Base-by-base conservation (phyloP, 2,113 vertebrate genomes). In the Panthera leo region DNA sequence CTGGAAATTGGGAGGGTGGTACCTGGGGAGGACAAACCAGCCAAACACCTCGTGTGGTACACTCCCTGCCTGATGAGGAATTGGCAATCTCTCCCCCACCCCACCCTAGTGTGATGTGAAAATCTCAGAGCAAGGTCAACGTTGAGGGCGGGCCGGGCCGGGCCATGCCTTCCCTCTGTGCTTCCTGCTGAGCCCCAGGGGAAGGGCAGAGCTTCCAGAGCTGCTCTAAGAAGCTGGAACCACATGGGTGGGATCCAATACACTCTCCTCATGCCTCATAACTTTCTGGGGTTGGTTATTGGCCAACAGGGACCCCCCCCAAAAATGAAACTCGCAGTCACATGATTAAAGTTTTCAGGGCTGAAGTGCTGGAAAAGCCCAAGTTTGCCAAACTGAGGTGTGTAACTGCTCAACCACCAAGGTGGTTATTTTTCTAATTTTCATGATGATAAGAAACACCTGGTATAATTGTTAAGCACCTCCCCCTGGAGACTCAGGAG, bases 351-450 rank as follows among this genome's bases (percentile, higher is more conserved):
- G 55, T 83, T 76, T 84, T 88, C 85, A 68, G 18, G 21, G 11
- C n/a, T 80, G 63, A 53, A 55, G 27, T 29, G 23, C 73, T 89
- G 51, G 75, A 73, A 96, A 88, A 31, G 14, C 25, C 79, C 65
- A 87, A 1, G 18, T 63, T 91, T 78, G 70, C 39, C 70, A 89
- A 88, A 63, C 5, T 4, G 61, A 78, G 27, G 21, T 31, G 5
- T 71, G 5, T 73, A 61, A 85, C 83, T 89, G 45, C 85, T 91
- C 42, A 36, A 73, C 16, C 45, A 21, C 5, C 8, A 55, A 92
- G 53, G 82, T 23, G 11, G 16, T 73, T 93, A 94, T 91, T 96
- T 95, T 89, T 58, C 51, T 70, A 85, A 89, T 45, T 91, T 97
- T 89, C 39, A 76, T 53, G 61, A 39, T 75, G 70, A 80, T 85